Evolutionary conservation across 2,888 invertebrate genomes (phyloP).

Genomic region (Acronicta aceris): DNA sequence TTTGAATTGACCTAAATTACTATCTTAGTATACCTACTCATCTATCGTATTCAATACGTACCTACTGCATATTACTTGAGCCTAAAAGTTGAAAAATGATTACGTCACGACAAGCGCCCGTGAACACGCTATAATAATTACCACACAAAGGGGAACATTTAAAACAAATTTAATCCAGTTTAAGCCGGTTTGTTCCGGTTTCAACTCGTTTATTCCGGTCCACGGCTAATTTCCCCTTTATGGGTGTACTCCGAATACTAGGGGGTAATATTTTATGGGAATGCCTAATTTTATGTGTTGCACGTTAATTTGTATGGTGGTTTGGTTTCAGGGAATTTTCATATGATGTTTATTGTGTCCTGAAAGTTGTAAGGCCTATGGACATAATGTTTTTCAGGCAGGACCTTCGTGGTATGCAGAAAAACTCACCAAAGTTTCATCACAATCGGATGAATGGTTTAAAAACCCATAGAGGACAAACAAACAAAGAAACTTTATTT

Average conservation of each 20-base stretch:
- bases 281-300: constrained; percentile 31
- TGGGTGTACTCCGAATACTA: constrained; percentile 19
- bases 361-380: not conserved
- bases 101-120: constrained; percentile 8
- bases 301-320: constrained; percentile 27
- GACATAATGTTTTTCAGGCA: too few relatives aligned
- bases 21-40: too few relatives aligned
- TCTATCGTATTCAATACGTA: too few relatives aligned
- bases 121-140: constrained; percentile 12
- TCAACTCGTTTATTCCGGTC: constrained; percentile 44
- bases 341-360: constrained; percentile 7
- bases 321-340: not conserved
- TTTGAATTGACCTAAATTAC: too few relatives aligned
- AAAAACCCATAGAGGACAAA: too few relatives aligned
- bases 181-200: constrained; percentile 35
- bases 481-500: too few relatives aligned
- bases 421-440: too few relatives aligned
- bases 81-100: constrained; percentile 18
- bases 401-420: too few relatives aligned
- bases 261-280: constrained; percentile 27
- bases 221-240: constrained; percentile 31
- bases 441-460: too few relatives aligned
- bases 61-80: too few relatives aligned
- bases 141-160: constrained; percentile 41
- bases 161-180: constrained; percentile 31